A percentile compares a stretch with the other conserved stretches of the same genome.
Evolutionary conservation across 2,113 vertebrate species (phyloP).

Genomic region (Felis catus): DNA sequence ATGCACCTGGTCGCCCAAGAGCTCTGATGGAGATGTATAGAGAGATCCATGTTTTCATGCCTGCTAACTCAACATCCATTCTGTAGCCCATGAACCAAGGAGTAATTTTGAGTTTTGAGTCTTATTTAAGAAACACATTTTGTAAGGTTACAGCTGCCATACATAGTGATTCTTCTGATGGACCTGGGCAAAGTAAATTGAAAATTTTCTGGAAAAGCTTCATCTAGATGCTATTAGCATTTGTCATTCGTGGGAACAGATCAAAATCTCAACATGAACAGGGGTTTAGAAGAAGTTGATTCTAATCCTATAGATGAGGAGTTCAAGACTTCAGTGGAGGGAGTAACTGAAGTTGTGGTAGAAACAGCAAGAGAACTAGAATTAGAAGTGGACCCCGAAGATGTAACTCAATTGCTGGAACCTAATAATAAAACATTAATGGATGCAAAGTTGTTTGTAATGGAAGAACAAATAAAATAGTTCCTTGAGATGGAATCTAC

Average conservation of each 20-base stretch:
- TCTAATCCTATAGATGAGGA: background rate
- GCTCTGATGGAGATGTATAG: background rate
- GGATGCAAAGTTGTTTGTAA: background rate
- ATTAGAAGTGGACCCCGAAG: background rate
- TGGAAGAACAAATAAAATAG: background rate
- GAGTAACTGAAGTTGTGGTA: background rate
- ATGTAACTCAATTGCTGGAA: background rate
- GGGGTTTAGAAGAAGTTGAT: background rate
- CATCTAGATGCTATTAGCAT: background rate
- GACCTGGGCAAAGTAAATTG: background rate
- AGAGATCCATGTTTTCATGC: background rate
- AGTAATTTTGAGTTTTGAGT: background rate
- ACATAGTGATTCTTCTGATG: background rate
- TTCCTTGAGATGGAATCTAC: background rate
- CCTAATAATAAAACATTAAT: background rate
- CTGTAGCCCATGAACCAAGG: background rate
- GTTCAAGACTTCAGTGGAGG: background rate
- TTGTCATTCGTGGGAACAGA: background rate
- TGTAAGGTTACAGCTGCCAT: background rate
- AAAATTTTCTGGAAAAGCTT: background rate
- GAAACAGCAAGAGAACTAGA: background rate
- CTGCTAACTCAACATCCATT: background rate
- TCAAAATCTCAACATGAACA: background rate
- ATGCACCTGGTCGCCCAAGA: background rate
- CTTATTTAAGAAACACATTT: background rate